Base-by-base conservation (phyloP, 2,888 invertebrate species). In the Odontothrips loti region DNA sequence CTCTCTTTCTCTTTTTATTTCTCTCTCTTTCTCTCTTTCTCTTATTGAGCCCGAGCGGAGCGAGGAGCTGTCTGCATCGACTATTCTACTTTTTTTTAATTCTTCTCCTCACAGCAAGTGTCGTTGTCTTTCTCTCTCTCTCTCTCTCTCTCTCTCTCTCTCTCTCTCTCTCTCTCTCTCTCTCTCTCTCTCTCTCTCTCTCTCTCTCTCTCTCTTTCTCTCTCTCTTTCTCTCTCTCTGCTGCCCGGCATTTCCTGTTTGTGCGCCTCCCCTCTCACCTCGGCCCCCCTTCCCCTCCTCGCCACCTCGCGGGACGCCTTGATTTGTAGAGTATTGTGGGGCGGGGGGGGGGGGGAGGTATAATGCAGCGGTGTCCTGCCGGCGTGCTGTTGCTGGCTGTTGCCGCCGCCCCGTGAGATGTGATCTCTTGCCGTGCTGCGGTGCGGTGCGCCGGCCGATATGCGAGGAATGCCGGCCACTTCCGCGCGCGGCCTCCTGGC, bases 251-350 rank as follows among this genome's bases (percentile, higher is more conserved):
- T 27, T 79, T 48, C 29, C 9, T 20, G 47, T 79, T 27, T n/a
- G 43, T 34, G 29, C 4, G 20, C 81, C 15, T n/a, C 11, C 12
- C 80, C 10, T 17, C 58, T 58, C 58, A 8, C 10, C 15, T 51
- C 51, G 3, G 3, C 68, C 23, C 68, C 79, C 29, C 79, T 80
- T 43, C 80, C 58, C 17, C 43, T 51, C 63, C 81, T 80, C 82
- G 83, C 83, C 83, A 83, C 84, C 83, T 81, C 15, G 58, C 58
- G 58, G 15, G 58, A n/a, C 68, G 68, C 27, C 68, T 75, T 75
- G 68, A 75, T 75, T 75, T 75, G 68, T 75, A 27, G 68, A 75
- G 68, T 75, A 75, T 75, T 75, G 68, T 75, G n/a, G 68, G 12
- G 51, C 15, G 9, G 15, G 1, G 12, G 51, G 51, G 15, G 51